Evolutionary conservation across 2,797 vertebrate species (phyloP), one percentile per base, ranked within the genome.

Genomic region (Myotis myotis): DNA sequence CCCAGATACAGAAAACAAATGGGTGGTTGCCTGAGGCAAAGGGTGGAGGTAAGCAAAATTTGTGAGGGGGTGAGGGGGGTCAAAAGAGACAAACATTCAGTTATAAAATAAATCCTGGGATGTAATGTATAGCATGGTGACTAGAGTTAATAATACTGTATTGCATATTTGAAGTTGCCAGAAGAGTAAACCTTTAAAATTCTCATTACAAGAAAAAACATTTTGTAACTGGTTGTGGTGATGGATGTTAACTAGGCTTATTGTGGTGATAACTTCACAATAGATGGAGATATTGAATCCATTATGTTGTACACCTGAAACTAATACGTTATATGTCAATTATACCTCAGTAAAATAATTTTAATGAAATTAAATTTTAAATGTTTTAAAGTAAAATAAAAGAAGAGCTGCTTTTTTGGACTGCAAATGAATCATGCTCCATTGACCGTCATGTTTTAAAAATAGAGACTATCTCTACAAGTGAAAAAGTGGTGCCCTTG

Each of bases 351-450:
- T 68, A 78, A 89, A 78, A 41, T 20, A 11, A 1, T 15, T 15
- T 68, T 25, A 84, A 66, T 33, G n/a, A 22, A 15, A 44, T 33
- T 28, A 28, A 33, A 60, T 16, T 16, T 44, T 15, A 47, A 70
- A 28, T 4, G 1, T 44, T 44, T 70, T 41, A 20, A 36, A 62
- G 57, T 47, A 47, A 92, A 68, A 76, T 68, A 81, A 66, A 57
- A 87, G 44, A 95, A 83, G 51, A 72, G 36, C 36, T 93, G 66
- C 16, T 89, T 87, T 62, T 72, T 75, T 44, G 16, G 80, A 78
- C 85, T 6, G 23, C 41, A 89, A 82, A 64, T 25, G 12, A 92
- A 71, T 72, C 13, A 3, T 74, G 23, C 12, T 92, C 36, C 19
- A 62, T 30, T 49, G n/a, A 64, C 16, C 41, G 22, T 2, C 6